Percentiles rank a stretch among this genome's conserved stretches.
phyloP scores from a whole-genome alignment of 2,113 vertebrate species.

The Percopsis transmontana region DNA sequence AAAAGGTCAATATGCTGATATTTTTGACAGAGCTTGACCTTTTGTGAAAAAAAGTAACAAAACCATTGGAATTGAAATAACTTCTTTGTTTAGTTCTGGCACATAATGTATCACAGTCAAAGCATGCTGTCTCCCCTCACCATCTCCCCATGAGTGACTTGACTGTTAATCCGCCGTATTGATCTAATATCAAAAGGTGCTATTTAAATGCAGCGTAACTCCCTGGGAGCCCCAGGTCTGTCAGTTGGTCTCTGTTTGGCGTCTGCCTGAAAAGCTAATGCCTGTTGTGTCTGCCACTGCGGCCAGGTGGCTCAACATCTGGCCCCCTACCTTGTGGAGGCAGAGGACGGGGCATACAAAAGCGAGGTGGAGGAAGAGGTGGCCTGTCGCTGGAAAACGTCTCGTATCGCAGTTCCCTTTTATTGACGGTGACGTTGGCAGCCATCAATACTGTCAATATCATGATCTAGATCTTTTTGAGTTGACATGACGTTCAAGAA shows the following conservation, averaged over 20 bases:
- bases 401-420: slow-evolving; percentile 81
- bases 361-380: slow-evolving; percentile 78
- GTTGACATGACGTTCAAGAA: too few species aligned
- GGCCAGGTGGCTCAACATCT: slow-evolving; percentile 89
- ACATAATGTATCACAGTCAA: slow-evolving; percentile 83
- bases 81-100: slow-evolving; percentile 84
- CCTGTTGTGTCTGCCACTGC: slow-evolving; percentile 52
- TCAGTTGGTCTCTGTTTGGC: slow-evolving; percentile 68
- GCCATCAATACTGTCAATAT: background rate
- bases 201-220: slow-evolving; percentile 77
- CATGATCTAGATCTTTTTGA: too few species aligned
- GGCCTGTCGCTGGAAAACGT: slow-evolving; percentile 82
- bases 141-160: slow-evolving; percentile 78
- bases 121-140: slow-evolving; percentile 74
- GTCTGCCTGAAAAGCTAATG: slow-evolving; percentile 67
- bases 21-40: slow-evolving; percentile 85
- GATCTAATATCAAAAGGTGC: slow-evolving; percentile 81
- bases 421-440: slow-evolving; percentile 82
- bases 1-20: slow-evolving; percentile 88
- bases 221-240: slow-evolving; percentile 64
- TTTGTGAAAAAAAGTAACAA: slow-evolving; percentile 82
- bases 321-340: slow-evolving; percentile 35
- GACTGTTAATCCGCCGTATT: slow-evolving; percentile 79
- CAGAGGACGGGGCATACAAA: slow-evolving; percentile 70
- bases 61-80: slow-evolving; percentile 86